A percentile compares a stretch with the other conserved stretches of the same genome.
Conservation (phyloP, 2,113 vertebrate species). For the Hassar affinis region DNA sequence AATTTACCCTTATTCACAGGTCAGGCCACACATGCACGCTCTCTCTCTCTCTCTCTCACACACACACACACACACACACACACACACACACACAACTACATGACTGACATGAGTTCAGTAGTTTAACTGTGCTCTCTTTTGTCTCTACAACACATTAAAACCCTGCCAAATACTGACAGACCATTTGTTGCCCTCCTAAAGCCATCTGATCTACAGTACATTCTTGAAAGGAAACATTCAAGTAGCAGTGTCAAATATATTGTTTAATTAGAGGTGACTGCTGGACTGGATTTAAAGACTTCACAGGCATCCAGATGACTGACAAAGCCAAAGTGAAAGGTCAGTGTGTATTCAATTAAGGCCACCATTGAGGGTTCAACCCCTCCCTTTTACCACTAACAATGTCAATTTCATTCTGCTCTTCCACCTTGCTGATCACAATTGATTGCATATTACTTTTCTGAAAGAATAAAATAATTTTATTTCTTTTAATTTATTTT, state of each 20-base stretch:
- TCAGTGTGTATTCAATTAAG: neutral
- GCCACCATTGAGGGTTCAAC: neutral
- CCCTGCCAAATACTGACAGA: slow-evolving; percentile 42
- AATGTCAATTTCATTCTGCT: neutral
- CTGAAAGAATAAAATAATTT: neutral
- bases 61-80: neutral
- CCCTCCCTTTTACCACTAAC: neutral
- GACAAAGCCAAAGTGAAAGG: slow-evolving; percentile 2
- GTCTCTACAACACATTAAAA: neutral
- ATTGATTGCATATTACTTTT: neutral
- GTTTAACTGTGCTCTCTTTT: neutral
- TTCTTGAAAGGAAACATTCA: slow-evolving; percentile 39
- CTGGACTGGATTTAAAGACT: neutral
- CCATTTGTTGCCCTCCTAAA: slow-evolving; percentile 17
- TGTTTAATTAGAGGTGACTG: neutral
- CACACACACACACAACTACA: neutral
- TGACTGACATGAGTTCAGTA: neutral
- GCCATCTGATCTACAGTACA: slow-evolving; percentile 44
- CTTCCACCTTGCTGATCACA: neutral
- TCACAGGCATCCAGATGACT: neutral
- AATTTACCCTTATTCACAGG: neutral
- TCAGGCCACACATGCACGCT: neutral
- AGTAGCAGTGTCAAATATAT: slow-evolving; percentile 44
- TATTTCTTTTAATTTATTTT: no score
- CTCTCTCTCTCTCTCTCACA: neutral